These are phyloP conservation scores for Leuctra nigra DNA, from an alignment of 2,888 invertebrate species.

Conservation along the genomic window DNA sequence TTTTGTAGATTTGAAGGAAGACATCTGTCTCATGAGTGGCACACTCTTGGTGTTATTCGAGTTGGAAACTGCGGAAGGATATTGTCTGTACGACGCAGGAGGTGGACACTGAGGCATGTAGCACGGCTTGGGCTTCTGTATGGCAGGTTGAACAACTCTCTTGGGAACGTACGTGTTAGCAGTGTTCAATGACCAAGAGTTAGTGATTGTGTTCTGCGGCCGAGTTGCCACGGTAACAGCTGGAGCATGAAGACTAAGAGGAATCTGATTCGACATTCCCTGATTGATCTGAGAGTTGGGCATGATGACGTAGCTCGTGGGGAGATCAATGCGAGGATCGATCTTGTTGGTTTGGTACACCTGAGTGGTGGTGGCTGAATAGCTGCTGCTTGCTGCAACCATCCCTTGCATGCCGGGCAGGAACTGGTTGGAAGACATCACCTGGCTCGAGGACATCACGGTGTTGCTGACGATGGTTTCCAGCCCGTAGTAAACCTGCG, in stretches of 20 bases:
- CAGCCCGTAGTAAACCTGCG: constrained; percentile 70
- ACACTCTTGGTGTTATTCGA: no score
- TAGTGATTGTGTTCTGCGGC: not conserved
- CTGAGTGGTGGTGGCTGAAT: constrained; percentile 58
- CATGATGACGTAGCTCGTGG: constrained; percentile 34
- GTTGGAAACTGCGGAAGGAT: no score
- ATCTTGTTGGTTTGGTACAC: constrained; percentile 81
- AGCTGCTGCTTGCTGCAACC: constrained; percentile 73
- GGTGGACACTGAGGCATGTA: not conserved
- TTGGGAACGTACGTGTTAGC: no score
- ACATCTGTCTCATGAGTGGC: no score
- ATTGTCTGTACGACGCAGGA: no score
- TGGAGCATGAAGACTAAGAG: constrained; percentile 20
- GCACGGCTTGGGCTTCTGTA: not conserved
- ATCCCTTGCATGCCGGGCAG: constrained; percentile 70
- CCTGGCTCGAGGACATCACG: constrained; percentile 84
- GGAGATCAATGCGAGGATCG: constrained; percentile 71
- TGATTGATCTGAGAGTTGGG: constrained; percentile 9
- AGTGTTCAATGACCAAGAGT: no score
- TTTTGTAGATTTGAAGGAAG: not conserved
- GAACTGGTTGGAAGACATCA: constrained; percentile 59
- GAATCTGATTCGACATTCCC: no score
- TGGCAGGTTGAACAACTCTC: no score
- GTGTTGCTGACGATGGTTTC: constrained; percentile 85
- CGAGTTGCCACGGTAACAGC: constrained; percentile 4